These are phyloP conservation scores for Trematomus bernacchii DNA, from an alignment of 2,797 vertebrate species.

Conservation along the genomic window DNA sequence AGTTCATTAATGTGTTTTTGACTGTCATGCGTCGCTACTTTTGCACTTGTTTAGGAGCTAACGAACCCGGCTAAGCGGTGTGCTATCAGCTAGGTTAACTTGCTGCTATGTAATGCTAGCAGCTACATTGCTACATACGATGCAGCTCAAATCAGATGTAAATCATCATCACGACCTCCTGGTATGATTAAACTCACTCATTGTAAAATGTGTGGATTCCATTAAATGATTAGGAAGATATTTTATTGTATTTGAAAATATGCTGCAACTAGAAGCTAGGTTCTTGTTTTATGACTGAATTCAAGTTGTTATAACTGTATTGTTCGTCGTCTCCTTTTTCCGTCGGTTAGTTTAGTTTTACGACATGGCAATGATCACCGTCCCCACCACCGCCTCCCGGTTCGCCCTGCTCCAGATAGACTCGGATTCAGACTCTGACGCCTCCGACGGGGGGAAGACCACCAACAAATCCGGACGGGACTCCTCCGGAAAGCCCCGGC, in stretches of 20 bases:
- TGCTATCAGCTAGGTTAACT: slow-evolving; percentile 57
- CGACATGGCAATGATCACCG: slow-evolving; percentile 90
- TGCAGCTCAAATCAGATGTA: background rate
- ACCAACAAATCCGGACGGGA: slow-evolving; percentile 77
- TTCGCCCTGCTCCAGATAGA: slow-evolving; percentile 96
- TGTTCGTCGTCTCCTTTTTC: slow-evolving; percentile 6
- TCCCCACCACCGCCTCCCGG: slow-evolving; percentile 93
- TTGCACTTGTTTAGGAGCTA: slow-evolving; percentile 68
- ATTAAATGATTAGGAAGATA: background rate
- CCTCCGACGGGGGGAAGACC: slow-evolving; percentile 87
- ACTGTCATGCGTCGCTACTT: slow-evolving; percentile 32
- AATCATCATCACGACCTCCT: background rate
- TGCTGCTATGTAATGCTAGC: slow-evolving; percentile 62
- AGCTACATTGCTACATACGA: background rate
- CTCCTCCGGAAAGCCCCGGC: slow-evolving; percentile 82
- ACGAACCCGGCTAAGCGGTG: slow-evolving; percentile 44
- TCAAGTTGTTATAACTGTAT: slow-evolving; percentile 19
- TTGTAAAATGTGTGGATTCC: background rate
- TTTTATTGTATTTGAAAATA: background rate
- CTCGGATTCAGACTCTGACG: slow-evolving; percentile 91
- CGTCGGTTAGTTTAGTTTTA: slow-evolving; percentile 1
- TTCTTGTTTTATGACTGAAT: background rate
- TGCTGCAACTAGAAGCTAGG: slow-evolving; percentile 17
- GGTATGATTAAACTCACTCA: background rate
- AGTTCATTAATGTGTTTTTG: slow-evolving; percentile 1